Percentiles rank a stretch among this genome's conserved stretches.
Conservation (phyloP, 1,140 invertebrate genomes). For the Heliconius nattereri region DNA sequence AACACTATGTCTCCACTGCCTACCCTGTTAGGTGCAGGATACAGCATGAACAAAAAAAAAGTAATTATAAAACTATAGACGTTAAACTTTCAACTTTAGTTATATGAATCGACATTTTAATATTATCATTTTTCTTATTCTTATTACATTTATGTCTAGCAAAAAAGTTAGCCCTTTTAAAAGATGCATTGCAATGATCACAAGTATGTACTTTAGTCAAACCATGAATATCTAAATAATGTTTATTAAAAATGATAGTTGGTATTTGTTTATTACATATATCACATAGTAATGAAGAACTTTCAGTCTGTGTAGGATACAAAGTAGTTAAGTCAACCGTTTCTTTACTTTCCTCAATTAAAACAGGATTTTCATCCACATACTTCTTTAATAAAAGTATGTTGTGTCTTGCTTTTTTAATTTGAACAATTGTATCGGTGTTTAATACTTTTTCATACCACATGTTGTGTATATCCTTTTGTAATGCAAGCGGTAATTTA, state of each 20-base stretch:
- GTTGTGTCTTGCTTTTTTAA: constrained; percentile 51
- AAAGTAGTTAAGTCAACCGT: constrained; percentile 25
- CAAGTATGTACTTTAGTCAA: constrained; percentile 19
- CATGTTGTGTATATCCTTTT: constrained; percentile 51
- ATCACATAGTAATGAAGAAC: background rate
- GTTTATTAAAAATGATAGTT: constrained; percentile 47
- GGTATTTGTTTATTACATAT: constrained; percentile 39
- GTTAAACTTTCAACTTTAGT: constrained; percentile 12
- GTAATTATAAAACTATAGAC: constrained; percentile 3
- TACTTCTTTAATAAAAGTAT: constrained; percentile 48
- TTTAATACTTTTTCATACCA: constrained; percentile 65
- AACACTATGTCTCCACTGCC: no score
- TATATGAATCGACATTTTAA: background rate
- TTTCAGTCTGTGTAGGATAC: constrained; percentile 17
- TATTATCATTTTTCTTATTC: background rate
- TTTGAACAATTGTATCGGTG: constrained; percentile 50
- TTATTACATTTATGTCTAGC: constrained; percentile 39
- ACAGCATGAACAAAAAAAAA: background rate
- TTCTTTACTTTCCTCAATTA: constrained; percentile 30
- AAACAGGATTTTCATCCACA: constrained; percentile 29
- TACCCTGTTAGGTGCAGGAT: no score
- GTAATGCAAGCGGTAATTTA: constrained; percentile 34
- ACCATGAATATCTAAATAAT: constrained; percentile 30
- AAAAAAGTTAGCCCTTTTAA: constrained; percentile 41
- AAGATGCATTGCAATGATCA: constrained; percentile 43